These are phyloP conservation scores for Mastacembelus armatus DNA, from an alignment of 2,797 vertebrate species.

Conservation along the genomic window DNA sequence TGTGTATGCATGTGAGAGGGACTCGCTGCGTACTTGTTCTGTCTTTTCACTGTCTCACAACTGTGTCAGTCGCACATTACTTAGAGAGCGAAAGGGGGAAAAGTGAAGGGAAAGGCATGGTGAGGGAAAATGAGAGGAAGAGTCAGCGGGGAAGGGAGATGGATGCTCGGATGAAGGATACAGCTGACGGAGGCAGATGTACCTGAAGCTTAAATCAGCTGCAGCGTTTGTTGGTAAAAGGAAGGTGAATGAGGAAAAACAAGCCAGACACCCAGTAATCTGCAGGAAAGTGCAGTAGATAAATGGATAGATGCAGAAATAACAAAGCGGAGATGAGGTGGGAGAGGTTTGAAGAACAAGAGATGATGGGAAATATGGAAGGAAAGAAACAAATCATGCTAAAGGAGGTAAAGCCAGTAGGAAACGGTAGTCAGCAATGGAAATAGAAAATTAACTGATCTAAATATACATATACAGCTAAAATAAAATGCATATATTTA, in stretches of 20 bases:
- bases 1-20: slow-evolving; percentile 26
- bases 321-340: not conserved
- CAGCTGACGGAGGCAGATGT: slow-evolving; percentile 42
- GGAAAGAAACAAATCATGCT: not conserved
- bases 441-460: not conserved
- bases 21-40: slow-evolving; percentile 3
- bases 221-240: slow-evolving; percentile 22
- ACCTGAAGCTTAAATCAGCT: slow-evolving; percentile 49
- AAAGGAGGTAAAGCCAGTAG: slow-evolving; percentile 8
- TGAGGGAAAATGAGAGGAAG: slow-evolving; percentile 33
- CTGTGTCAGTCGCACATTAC: slow-evolving; percentile 30
- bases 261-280: slow-evolving; percentile 14
- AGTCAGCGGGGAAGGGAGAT: slow-evolving; percentile 32
- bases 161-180: slow-evolving; percentile 41
- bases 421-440: not conserved
- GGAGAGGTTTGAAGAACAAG: not conserved
- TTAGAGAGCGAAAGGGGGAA: slow-evolving; percentile 27
- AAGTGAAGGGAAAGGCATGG: slow-evolving; percentile 29
- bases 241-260: slow-evolving; percentile 22
- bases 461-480: not conserved
- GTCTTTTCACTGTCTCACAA: slow-evolving; percentile 27
- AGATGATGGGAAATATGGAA: not conserved
- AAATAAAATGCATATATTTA: too few species aligned
- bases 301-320: slow-evolving; percentile 18
- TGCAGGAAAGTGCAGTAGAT: slow-evolving; percentile 13